Conservation (phyloP, 2,113 vertebrate species). For the Danio rerio region GRCz12tu NC_133177.1:22785001-22785500, state of each 20-base stretch:
- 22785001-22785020: not conserved
- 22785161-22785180: conserved; percentile 49
- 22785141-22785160: conserved; percentile 29
- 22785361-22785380: conserved; percentile 42
- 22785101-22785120: conserved; percentile 17
- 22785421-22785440: conserved; percentile 39
- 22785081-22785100: conserved; percentile 31
- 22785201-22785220: conserved; percentile 34
- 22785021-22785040: conserved; percentile 10
- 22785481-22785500: conserved; percentile 1
- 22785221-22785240: conserved; percentile 38
- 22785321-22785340: conserved; percentile 63
- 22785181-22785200: conserved; percentile 39
- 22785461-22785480: not conserved
- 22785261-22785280: conserved; percentile 47
- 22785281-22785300: conserved; percentile 59
- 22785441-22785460: conserved; percentile 23
- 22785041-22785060: conserved; percentile 1
- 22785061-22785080: conserved; percentile 29
- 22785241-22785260: conserved; percentile 53
- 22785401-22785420: conserved; percentile 51
- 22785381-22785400: conserved; percentile 19
- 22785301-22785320: conserved; percentile 62
- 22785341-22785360: conserved; percentile 62
- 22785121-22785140: conserved; percentile 37